phyloP scores from a whole-genome alignment of 2,888 invertebrate species.

The Leucoptera coffeella region DNA sequence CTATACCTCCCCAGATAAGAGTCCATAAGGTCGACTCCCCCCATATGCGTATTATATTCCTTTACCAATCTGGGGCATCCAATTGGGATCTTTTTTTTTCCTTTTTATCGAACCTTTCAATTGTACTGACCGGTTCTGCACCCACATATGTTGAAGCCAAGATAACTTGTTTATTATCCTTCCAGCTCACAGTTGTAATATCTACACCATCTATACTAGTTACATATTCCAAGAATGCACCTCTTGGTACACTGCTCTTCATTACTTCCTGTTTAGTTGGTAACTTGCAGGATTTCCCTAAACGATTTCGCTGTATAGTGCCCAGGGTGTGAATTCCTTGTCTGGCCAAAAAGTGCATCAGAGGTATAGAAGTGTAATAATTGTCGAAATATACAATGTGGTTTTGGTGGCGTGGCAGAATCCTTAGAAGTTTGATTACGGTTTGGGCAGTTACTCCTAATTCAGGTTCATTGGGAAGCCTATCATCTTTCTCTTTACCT shows the following conservation, averaged over 20 bases:
- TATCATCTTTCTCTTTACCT: neutral
- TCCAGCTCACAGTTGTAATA: conserved; percentile 8
- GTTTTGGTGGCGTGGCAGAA: neutral
- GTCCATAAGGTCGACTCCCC: conserved; percentile 16
- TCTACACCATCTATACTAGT: conserved; percentile 4
- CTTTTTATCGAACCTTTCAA: conserved; percentile 13
- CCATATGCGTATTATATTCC: conserved; percentile 18
- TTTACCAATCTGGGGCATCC: conserved; percentile 15
- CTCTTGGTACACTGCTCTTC: conserved; percentile 6
- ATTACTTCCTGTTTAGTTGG: conserved; percentile 2
- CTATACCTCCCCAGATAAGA: conserved; percentile 14
- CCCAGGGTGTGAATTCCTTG: conserved; percentile 2
- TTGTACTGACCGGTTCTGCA: conserved; percentile 12
- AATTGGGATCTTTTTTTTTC: conserved; percentile 13
- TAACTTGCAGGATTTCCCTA: conserved; percentile 6
- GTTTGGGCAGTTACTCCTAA: neutral
- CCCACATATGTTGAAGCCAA: conserved; percentile 9
- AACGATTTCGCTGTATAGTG: conserved; percentile 6
- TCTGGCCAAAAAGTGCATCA: neutral
- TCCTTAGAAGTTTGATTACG: neutral
- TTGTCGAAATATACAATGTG: conserved; percentile 3
- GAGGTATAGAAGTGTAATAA: conserved; percentile 1
- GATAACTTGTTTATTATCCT: conserved; percentile 9
- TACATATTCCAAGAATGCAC: conserved; percentile 5
- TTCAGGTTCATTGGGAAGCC: conserved; percentile 1